These are phyloP conservation scores for Scaptomyza flava DNA, from an alignment of 2,888 invertebrate genomes.

Conservation along the genomic window DNA sequence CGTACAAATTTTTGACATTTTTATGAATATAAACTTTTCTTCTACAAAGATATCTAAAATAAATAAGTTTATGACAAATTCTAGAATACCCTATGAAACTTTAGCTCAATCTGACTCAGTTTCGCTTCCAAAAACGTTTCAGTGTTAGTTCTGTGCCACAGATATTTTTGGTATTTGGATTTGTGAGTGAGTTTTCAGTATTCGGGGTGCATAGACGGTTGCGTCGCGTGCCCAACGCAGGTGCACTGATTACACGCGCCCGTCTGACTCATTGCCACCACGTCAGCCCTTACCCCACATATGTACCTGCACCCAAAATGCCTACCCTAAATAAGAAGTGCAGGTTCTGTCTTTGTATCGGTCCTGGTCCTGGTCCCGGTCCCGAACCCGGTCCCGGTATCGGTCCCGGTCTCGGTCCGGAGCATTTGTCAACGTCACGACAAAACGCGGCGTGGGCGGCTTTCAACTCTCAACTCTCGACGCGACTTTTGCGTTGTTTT, in stretches of 20 bases:
- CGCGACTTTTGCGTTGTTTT: conserved; percentile 36
- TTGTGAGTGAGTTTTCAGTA: conserved; percentile 15
- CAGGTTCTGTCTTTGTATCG: not conserved
- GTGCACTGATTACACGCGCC: conserved; percentile 60
- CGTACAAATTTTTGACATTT: no score
- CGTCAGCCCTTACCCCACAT: not conserved
- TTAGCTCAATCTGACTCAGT: not conserved
- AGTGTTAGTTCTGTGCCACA: not conserved
- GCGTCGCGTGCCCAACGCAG: conserved; percentile 64
- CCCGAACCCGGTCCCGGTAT: no score
- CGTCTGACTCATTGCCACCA: conserved; percentile 47
- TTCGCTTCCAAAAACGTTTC: not conserved
- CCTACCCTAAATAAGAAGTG: conserved; percentile 12
- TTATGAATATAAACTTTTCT: no score
- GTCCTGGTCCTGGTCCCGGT: not conserved
- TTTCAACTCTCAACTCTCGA: conserved; percentile 14
- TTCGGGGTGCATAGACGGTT: conserved; percentile 44
- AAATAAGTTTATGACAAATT: not conserved
- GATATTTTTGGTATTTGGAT: not conserved
- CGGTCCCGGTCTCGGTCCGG: conserved; percentile 32
- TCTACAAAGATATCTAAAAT: no score
- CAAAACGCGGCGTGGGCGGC: conserved; percentile 44
- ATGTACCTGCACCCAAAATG: not conserved
- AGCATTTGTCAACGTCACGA: conserved; percentile 74
- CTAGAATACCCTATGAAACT: not conserved